phyloP scores from a whole-genome alignment of 2,888 invertebrate species.

The Scaptomyza parva region DNA sequence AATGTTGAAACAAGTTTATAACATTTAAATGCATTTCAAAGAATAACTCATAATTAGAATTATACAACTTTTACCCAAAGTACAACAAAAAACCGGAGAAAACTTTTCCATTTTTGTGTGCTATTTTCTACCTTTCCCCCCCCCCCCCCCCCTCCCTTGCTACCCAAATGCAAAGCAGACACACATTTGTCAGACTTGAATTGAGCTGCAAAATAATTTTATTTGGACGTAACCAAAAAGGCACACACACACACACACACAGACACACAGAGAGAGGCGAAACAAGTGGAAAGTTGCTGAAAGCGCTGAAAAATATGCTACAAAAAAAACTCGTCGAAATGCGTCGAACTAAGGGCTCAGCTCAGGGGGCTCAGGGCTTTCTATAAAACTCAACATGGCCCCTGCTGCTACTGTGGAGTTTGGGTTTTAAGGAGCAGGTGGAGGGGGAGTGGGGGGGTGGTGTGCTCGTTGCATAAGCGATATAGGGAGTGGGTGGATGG shows the following conservation, averaged over 20 bases:
- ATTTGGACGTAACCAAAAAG: conserved; percentile 26
- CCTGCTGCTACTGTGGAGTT: neutral
- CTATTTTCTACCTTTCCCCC: neutral
- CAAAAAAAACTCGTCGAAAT: conserved; percentile 48
- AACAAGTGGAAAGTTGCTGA: conserved; percentile 18
- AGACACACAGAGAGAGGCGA: conserved; percentile 7
- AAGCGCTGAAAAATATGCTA: conserved; percentile 73
- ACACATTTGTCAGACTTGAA: conserved; percentile 48
- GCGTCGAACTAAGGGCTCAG: conserved; percentile 37
- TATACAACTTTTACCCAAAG: no score
- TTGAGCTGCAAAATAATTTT: conserved; percentile 43
- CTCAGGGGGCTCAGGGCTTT: no score
- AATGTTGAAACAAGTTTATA: no score
- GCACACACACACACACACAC: conserved; percentile 14
- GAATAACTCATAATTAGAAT: no score
- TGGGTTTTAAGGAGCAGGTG: neutral
- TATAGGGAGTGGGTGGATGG: neutral
- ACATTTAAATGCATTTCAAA: no score
- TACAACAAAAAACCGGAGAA: no score
- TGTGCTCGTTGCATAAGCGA: no score
- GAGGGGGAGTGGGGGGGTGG: neutral
- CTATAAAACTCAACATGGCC: conserved; percentile 43
- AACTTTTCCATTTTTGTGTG: no score
- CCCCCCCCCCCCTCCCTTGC: no score
- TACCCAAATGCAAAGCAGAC: neutral